phyloP scores from a whole-genome alignment of 2,113 vertebrate genomes.

The Rhadina sibilatrix region DNA sequence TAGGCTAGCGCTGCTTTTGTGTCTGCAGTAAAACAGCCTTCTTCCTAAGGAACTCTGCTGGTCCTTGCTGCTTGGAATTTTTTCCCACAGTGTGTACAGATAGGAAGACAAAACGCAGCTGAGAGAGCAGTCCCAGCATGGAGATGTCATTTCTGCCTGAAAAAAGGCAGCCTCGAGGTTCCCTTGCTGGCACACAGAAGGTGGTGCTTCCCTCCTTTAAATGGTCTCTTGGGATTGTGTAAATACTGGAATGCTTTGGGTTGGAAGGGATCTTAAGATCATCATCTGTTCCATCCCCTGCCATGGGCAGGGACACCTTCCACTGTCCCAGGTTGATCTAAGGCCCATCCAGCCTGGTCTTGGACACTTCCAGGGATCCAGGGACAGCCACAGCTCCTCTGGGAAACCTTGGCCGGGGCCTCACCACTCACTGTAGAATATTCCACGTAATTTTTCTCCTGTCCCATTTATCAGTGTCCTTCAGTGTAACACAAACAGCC shows the following conservation, averaged over 20 bases:
- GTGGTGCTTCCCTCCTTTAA: not conserved
- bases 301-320: not conserved
- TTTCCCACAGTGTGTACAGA: not conserved
- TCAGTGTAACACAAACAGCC: not conserved
- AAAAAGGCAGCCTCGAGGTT: not conserved
- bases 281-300: not conserved
- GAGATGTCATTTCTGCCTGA: not conserved
- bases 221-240: not conserved
- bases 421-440: not conserved
- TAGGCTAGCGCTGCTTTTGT: not conserved
- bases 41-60: not conserved
- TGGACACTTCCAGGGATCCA: not conserved
- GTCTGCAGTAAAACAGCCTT: accelerated
- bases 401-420: accelerated
- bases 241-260: not conserved
- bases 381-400: not conserved
- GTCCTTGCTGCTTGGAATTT: not conserved
- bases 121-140: not conserved
- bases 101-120: not conserved
- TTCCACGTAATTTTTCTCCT: not conserved
- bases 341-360: accelerated
- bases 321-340: not conserved
- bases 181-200: not conserved
- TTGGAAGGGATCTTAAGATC: not conserved
- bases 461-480: not conserved